phyloP scores from a whole-genome alignment of 1,140 invertebrate species.

The Ostrea edulis region DNA sequence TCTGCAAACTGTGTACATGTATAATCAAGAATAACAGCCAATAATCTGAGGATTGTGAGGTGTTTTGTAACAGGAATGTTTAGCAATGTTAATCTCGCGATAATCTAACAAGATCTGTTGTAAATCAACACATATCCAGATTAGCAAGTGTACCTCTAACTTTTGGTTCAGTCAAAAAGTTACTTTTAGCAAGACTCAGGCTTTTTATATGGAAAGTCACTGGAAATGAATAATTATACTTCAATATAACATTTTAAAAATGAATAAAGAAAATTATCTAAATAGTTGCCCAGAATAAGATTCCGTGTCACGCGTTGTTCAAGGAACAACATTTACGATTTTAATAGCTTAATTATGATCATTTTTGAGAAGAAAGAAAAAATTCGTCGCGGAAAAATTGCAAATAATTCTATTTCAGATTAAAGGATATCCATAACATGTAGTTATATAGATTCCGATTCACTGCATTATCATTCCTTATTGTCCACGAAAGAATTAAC shows the following conservation, averaged over 20 bases:
- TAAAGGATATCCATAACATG: not conserved
- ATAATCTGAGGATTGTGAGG: not conserved
- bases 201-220: not conserved
- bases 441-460: not conserved
- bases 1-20: not conserved
- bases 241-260: not conserved
- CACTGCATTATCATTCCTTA: too few species aligned
- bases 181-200: not conserved
- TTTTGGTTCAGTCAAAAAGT: constrained; percentile 3
- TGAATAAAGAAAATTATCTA: not conserved
- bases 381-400: not conserved
- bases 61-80: not conserved
- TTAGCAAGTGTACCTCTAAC: not conserved
- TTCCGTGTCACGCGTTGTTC: too few species aligned
- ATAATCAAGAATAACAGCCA: not conserved
- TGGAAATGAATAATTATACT: not conserved
- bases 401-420: not conserved
- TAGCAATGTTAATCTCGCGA: not conserved
- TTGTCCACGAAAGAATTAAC: not conserved
- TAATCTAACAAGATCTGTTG: not conserved
- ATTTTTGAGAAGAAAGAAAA: too few species aligned
- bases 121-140: not conserved
- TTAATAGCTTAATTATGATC: not conserved
- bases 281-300: not conserved
- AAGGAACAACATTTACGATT: not conserved